Conservation (phyloP, 2,888 invertebrate species). For the Aquatica leii region DNA sequence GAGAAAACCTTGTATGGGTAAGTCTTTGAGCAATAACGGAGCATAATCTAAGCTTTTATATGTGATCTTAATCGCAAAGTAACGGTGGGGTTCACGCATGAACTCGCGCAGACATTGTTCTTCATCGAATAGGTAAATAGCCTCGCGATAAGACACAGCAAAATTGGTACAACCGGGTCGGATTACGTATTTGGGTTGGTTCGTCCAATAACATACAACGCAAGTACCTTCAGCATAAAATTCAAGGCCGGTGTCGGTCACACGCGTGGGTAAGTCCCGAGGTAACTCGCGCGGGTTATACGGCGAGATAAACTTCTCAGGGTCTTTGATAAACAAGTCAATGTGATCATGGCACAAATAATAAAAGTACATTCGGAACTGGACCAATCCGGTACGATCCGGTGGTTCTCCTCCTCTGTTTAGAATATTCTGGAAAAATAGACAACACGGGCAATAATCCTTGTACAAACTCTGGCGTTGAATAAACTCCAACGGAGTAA, state of each 20-base stretch:
- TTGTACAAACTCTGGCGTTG: constrained; percentile 61
- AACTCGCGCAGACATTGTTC: constrained; percentile 64
- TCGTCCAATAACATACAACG: constrained; percentile 68
- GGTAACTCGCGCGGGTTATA: constrained; percentile 58
- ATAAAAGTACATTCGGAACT: constrained; percentile 65
- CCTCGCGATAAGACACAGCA: constrained; percentile 63
- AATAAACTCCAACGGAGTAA: constrained; percentile 66
- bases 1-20: constrained; percentile 69
- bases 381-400: constrained; percentile 66
- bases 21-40: constrained; percentile 60
- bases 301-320: constrained; percentile 60
- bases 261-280: constrained; percentile 60
- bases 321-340: constrained; percentile 60
- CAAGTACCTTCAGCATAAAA: constrained; percentile 68
- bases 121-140: constrained; percentile 67
- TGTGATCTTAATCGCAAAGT: constrained; percentile 60
- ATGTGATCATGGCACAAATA: constrained; percentile 70
- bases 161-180: constrained; percentile 60
- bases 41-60: constrained; percentile 54
- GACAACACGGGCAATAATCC: constrained; percentile 69
- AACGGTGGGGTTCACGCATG: constrained; percentile 63
- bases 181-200: constrained; percentile 62
- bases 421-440: constrained; percentile 55
- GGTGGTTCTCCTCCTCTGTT: constrained; percentile 61
- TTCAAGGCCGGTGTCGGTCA: constrained; percentile 42